Percentiles rank a stretch among this genome's conserved stretches.
phyloP scores from a whole-genome alignment of 2,888 invertebrate species.

The Meloe dianella region DNA sequence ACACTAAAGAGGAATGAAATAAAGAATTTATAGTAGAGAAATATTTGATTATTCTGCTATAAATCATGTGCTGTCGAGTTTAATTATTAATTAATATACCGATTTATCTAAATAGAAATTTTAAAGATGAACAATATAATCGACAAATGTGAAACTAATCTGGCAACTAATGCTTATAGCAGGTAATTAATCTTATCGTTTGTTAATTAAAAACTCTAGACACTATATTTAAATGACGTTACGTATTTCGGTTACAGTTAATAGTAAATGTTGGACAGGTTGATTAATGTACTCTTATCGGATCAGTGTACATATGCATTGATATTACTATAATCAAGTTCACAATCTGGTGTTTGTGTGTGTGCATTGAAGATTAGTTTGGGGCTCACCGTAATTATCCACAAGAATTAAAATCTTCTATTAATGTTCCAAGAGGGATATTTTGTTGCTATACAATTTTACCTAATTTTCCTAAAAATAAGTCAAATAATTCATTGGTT shows the following conservation, averaged over 20 bases:
- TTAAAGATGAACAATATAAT: not conserved
- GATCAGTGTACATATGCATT: conserved; percentile 8
- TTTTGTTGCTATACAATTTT: not conserved
- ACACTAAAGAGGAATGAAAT: too few relatives aligned
- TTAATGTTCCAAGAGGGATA: conserved; percentile 18
- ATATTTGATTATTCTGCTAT: not conserved
- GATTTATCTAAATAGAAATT: not conserved
- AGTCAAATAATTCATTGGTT: too few relatives aligned
- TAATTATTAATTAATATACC: conserved; percentile 3
- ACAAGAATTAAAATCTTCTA: conserved; percentile 28
- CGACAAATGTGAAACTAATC: not conserved
- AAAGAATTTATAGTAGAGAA: not conserved
- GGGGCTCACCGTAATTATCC: conserved; percentile 31
- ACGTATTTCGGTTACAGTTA: not conserved
- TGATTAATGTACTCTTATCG: conserved; percentile 9
- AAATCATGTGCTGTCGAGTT: not conserved
- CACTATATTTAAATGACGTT: not conserved
- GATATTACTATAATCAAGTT: not conserved
- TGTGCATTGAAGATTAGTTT: conserved; percentile 11
- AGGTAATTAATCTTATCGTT: conserved; percentile 10
- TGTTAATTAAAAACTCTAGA: conserved; percentile 5
- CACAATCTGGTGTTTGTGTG: conserved; percentile 4
- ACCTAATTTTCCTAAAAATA: too few relatives aligned
- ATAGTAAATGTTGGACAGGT: conserved; percentile 10
- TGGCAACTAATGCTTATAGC: not conserved